Evolutionary conservation across 1,140 invertebrate genomes (phyloP), one percentile per base, ranked within the genome.

Genomic region (Liolophura sinensis): DNA sequence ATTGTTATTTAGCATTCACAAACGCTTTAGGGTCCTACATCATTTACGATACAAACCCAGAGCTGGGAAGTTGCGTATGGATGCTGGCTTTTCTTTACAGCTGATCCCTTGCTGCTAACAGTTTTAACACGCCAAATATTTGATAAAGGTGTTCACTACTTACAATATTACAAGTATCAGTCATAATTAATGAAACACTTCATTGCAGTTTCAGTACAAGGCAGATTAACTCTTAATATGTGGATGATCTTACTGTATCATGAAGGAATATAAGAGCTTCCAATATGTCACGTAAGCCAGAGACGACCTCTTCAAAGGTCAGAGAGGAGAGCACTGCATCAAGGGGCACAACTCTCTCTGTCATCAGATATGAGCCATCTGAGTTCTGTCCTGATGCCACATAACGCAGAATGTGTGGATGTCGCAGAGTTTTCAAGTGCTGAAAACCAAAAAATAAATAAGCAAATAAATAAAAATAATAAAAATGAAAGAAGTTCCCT

Each of bases 181-280:
- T n/a, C n/a, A n/a, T n/a, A n/a, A n/a, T n/a, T n/a, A n/a, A n/a
- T n/a, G n/a, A n/a, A n/a, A n/a, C n/a, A n/a, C n/a, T n/a, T n/a
- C n/a, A n/a, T n/a, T n/a, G n/a, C n/a, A n/a, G n/a, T n/a, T n/a
- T n/a, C n/a, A n/a, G n/a, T 40, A 9, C 31, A 40, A 3, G 31
- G 3, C 31, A 40, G 9, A 40, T 3, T 40, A 40, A 40, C 31
- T 40, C 3, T 40, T 40, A 5, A 40, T 40, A 40, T 40, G 3
- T 40, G 31, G 3, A 40, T 40, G 31, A 40, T 40, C 66, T 65
- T 64, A 81, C 79, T 66, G 68, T 76, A 15, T 78, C 77, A 71
- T 81, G 78, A 5, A 81, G 73, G 56, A 81, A 81, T 0, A 62
- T 59, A n/a, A 81, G 49, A 50, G 67, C 79, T 61, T 80, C 73